Evolutionary conservation across 2,797 vertebrate genomes (phyloP).

Genomic region (Intellagama lesueurii): DNA sequence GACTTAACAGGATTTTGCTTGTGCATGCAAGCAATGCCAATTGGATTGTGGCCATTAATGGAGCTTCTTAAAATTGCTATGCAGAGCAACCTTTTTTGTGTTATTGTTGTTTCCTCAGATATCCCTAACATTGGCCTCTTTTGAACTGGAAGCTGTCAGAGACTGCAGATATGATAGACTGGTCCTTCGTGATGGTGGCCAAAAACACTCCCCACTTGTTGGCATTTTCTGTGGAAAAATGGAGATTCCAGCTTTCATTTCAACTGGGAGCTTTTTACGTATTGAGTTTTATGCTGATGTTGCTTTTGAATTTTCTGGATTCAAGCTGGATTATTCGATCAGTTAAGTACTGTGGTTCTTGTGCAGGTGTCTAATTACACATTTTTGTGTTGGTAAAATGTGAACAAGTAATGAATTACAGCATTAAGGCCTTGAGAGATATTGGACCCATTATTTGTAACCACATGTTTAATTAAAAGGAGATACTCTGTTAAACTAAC

Average conservation of each 20-base stretch:
- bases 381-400: constrained; percentile 9
- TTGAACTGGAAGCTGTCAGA: constrained; percentile 66
- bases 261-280: constrained; percentile 68
- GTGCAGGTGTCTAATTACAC: background rate
- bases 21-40: no score
- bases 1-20: no score
- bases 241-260: constrained; percentile 60
- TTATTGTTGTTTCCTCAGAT: constrained; percentile 67
- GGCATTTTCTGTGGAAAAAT: constrained; percentile 69
- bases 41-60: no score
- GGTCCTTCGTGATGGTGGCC: constrained; percentile 69
- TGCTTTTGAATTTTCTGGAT: constrained; percentile 64
- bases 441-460: background rate
- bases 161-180: constrained; percentile 70
- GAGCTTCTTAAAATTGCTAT: background rate
- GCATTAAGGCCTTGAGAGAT: background rate
- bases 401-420: background rate
- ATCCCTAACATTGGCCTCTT: constrained; percentile 68
- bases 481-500: no score
- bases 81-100: background rate
- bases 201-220: constrained; percentile 54
- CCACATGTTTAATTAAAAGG: background rate
- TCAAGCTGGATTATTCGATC: constrained; percentile 65
- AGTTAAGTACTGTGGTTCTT: constrained; percentile 49
- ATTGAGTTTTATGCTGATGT: constrained; percentile 72